These are phyloP conservation scores for Cottoperca gobio DNA, from an alignment of 2,797 vertebrate genomes.

Conservation along the genomic window DNA sequence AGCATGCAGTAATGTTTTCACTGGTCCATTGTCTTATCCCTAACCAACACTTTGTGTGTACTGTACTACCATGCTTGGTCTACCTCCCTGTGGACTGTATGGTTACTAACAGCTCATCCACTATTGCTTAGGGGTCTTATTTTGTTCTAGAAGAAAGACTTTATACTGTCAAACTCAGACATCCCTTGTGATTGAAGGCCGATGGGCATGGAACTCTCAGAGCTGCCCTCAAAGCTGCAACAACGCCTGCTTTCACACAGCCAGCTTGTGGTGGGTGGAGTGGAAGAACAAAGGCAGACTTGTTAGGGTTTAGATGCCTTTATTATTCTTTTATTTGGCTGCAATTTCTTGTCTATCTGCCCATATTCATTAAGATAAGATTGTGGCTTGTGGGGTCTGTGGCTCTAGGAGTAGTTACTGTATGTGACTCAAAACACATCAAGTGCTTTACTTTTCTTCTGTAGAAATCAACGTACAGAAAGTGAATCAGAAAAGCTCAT, in stretches of 20 bases:
- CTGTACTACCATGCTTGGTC: constrained; percentile 72
- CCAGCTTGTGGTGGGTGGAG: constrained; percentile 81
- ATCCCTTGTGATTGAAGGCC: constrained; percentile 84
- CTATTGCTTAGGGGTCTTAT: constrained; percentile 84
- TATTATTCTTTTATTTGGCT: constrained; percentile 83
- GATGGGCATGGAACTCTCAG: constrained; percentile 85
- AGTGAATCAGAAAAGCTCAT: constrained; percentile 32
- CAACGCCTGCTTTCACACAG: constrained; percentile 74
- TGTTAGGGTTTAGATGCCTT: constrained; percentile 82
- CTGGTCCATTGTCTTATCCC: constrained; percentile 76
- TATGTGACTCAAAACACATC: constrained; percentile 50
- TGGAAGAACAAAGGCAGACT: constrained; percentile 82
- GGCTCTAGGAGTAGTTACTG: constrained; percentile 39
- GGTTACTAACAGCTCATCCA: constrained; percentile 84
- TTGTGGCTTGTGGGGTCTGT: constrained; percentile 54
- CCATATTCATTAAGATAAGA: constrained; percentile 72
- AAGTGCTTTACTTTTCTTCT: constrained; percentile 35
- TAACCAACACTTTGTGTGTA: constrained; percentile 78
- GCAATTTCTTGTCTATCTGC: constrained; percentile 73
- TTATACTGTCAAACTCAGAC: constrained; percentile 85
- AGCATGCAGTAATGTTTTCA: constrained; percentile 63
- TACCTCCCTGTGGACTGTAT: constrained; percentile 75
- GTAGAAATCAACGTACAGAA: constrained; percentile 43
- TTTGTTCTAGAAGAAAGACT: constrained; percentile 84
- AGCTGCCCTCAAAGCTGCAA: constrained; percentile 84